Percentiles rank a stretch among this genome's conserved stretches.
phyloP scores from a whole-genome alignment of 2,797 vertebrate species.

The Gadopsis marmoratus region DNA sequence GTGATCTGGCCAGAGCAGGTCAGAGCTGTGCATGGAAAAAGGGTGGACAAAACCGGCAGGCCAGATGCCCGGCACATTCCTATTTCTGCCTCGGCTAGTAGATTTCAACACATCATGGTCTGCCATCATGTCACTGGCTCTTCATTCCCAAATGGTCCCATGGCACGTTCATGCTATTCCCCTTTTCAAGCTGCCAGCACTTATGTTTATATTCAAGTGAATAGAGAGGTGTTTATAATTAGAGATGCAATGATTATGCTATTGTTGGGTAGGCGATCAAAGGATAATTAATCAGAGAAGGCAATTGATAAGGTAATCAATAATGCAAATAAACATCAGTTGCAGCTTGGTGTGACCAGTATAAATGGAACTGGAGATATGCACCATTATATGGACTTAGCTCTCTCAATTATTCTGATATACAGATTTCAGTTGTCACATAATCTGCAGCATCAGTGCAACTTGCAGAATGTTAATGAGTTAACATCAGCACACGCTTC shows the following conservation, averaged over 20 bases:
- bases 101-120: slow-evolving; percentile 45
- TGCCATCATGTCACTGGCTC: slow-evolving; percentile 22
- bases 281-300: neutral
- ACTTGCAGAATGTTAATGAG: neutral
- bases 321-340: neutral
- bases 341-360: neutral
- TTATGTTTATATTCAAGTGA: slow-evolving; percentile 9
- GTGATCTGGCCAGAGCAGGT: slow-evolving; percentile 34
- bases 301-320: neutral
- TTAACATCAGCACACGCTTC: neutral
- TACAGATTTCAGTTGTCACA: neutral
- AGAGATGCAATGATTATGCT: neutral
- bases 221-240: neutral
- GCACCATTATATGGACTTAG: neutral
- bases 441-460: neutral
- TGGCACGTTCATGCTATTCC: slow-evolving; percentile 7
- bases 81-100: slow-evolving; percentile 20
- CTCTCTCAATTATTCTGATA: neutral
- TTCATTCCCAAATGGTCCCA: neutral
- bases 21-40: slow-evolving; percentile 15
- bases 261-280: too few species aligned
- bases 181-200: slow-evolving; percentile 12
- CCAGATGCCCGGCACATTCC: slow-evolving; percentile 1
- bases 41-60: slow-evolving; percentile 2
- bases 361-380: neutral